phyloP scores from a whole-genome alignment of 2,888 invertebrate genomes.

The Philhelius pedissequus region DNA sequence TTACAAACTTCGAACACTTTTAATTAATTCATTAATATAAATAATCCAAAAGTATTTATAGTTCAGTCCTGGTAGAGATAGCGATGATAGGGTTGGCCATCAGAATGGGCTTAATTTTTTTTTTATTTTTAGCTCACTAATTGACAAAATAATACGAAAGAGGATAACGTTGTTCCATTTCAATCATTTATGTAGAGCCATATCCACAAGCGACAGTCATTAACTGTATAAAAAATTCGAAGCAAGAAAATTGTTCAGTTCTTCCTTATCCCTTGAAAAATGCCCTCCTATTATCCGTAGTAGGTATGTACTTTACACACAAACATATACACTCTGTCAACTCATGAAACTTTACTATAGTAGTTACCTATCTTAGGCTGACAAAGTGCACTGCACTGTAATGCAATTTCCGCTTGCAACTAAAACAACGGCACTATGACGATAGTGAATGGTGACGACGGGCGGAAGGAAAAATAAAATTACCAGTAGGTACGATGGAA shows the following conservation, averaged over 20 bases:
- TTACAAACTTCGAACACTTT: too few relatives aligned
- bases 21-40: neutral
- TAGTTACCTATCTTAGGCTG: slow-evolving; percentile 5
- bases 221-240: slow-evolving; percentile 5
- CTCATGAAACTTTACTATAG: neutral
- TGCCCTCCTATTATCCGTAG: neutral
- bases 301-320: neutral
- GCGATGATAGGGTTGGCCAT: too few relatives aligned
- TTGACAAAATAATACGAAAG: slow-evolving; percentile 8
- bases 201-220: slow-evolving; percentile 9
- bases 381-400: slow-evolving; percentile 30
- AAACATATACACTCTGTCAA: neutral
- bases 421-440: slow-evolving; percentile 36
- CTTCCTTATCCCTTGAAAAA: neutral
- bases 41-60: neutral
- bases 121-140: neutral
- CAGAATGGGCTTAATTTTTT: neutral
- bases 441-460: neutral
- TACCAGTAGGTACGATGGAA: slow-evolving; percentile 12
- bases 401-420: slow-evolving; percentile 52
- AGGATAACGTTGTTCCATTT: slow-evolving; percentile 12
- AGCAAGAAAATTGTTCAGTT: neutral
- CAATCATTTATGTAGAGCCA: neutral
- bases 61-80: neutral
- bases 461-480: slow-evolving; percentile 32